These are phyloP conservation scores for Micronycteris hirsuta DNA, from an alignment of 2,113 vertebrate genomes.

Conservation along the genomic window DNA sequence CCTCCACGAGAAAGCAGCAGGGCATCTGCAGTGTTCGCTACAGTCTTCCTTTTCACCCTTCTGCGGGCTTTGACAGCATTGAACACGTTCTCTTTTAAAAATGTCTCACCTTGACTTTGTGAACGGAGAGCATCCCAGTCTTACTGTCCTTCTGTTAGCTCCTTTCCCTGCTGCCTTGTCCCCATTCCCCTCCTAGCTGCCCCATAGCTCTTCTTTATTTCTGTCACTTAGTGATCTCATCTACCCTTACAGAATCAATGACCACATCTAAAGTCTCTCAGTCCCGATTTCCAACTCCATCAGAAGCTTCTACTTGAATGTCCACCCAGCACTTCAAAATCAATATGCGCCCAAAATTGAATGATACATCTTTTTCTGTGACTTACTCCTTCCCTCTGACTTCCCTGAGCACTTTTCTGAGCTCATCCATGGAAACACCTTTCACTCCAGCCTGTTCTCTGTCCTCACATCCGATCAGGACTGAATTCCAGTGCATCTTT, in stretches of 20 bases:
- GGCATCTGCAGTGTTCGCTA: accelerated
- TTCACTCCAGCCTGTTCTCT: not conserved
- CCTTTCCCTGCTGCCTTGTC: not conserved
- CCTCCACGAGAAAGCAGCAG: not conserved
- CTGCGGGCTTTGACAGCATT: not conserved
- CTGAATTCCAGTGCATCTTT: not conserved
- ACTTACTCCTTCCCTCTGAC: not conserved
- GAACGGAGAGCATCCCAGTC: not conserved
- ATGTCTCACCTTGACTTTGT: not conserved
- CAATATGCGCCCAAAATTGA: not conserved
- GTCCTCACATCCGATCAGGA: not conserved
- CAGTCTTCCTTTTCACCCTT: not conserved
- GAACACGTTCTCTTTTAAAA: not conserved
- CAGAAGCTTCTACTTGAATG: not conserved
- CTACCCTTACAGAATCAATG: not conserved
- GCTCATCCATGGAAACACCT: not conserved
- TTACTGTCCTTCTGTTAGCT: not conserved
- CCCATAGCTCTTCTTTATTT: not conserved
- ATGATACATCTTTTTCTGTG: not conserved
- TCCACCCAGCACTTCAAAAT: not conserved
- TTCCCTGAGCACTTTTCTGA: not conserved
- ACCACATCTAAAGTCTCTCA: not conserved
- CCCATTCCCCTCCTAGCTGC: not conserved
- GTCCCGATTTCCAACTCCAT: not conserved
- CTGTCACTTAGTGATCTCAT: not conserved